phyloP scores from a whole-genome alignment of 2,888 invertebrate genomes.

The Mimas tiliae region DNA sequence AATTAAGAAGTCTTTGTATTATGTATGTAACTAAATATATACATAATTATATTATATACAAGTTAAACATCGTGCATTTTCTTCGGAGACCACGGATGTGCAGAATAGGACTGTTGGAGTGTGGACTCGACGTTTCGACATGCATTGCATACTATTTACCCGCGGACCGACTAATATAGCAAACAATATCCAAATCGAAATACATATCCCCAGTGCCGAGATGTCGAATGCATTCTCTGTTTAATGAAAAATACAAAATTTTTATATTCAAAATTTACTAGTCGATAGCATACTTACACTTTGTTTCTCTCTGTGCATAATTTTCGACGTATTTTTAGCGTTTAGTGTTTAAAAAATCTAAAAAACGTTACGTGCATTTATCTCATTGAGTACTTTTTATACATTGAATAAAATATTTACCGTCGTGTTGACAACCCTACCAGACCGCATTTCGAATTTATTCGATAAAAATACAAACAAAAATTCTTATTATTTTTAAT shows the following conservation, averaged over 20 bases:
- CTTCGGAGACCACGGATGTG: slow-evolving; percentile 77
- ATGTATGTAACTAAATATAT: slow-evolving; percentile 82
- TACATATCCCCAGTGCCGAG: slow-evolving; percentile 79
- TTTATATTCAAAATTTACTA: slow-evolving; percentile 83
- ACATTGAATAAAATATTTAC: slow-evolving; percentile 57
- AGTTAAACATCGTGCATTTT: slow-evolving; percentile 79
- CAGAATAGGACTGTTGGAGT: slow-evolving; percentile 64
- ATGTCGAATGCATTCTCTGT: slow-evolving; percentile 69
- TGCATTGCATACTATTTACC: slow-evolving; percentile 42
- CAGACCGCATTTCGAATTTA: slow-evolving; percentile 78
- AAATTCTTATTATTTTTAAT: slow-evolving; percentile 34
- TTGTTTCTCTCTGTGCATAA: slow-evolving; percentile 69
- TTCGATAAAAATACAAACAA: slow-evolving; percentile 42
- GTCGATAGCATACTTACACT: slow-evolving; percentile 74
- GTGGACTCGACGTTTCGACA: slow-evolving; percentile 73
- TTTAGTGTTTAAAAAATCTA: slow-evolving; percentile 67
- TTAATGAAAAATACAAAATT: slow-evolving; percentile 64
- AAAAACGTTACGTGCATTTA: slow-evolving; percentile 79
- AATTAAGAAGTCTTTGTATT: slow-evolving; percentile 83
- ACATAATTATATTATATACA: slow-evolving; percentile 83
- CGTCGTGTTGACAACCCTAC: slow-evolving; percentile 70
- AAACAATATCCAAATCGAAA: slow-evolving; percentile 54
- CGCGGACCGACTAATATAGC: slow-evolving; percentile 27
- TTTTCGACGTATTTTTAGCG: slow-evolving; percentile 78
- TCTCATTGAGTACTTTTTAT: slow-evolving; percentile 63